These are phyloP conservation scores for Caenorhabditis parvicauda DNA, from an alignment of 2,888 invertebrate species.

Conservation along the genomic window DNA sequence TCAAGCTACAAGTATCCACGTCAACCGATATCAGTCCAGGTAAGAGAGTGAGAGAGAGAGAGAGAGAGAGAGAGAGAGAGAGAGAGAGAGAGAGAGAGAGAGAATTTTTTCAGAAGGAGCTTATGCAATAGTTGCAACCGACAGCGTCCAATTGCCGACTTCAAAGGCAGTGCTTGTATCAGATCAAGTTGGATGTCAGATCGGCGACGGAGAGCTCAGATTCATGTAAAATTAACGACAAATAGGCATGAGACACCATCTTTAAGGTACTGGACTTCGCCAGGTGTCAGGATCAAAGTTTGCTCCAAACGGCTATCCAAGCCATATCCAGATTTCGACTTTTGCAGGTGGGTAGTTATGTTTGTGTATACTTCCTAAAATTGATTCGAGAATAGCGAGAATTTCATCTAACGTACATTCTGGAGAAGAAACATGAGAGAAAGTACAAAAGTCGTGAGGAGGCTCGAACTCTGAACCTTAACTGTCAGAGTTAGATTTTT, in stretches of 20 bases:
- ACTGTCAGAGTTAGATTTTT: too few relatives aligned
- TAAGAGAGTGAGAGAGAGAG: constrained; percentile 5
- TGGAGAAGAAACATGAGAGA: too few relatives aligned
- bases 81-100: not conserved
- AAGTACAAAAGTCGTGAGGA: too few relatives aligned
- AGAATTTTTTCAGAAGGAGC: constrained; percentile 45
- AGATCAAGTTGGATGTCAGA: constrained; percentile 48
- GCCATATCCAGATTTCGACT: constrained; percentile 55
- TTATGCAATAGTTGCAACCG: constrained; percentile 58
- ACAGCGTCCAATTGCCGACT: constrained; percentile 44
- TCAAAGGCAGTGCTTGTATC: constrained; percentile 56
- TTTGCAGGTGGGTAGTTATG: constrained; percentile 42
- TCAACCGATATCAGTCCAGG: constrained; percentile 52
- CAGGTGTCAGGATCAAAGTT: constrained; percentile 53
- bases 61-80: not conserved
- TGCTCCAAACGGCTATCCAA: constrained; percentile 44
- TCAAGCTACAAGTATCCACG: constrained; percentile 46
- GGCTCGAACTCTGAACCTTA: too few relatives aligned
- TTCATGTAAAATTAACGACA: constrained; percentile 33
- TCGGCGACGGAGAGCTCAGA: constrained; percentile 40
- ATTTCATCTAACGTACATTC: too few relatives aligned
- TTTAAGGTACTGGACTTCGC: constrained; percentile 59
- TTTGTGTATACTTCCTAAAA: too few relatives aligned
- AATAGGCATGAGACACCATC: not conserved
- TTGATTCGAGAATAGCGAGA: too few relatives aligned